Base-by-base conservation (phyloP, 2,113 vertebrate species). In the Anser brachyrhynchus region DNA sequence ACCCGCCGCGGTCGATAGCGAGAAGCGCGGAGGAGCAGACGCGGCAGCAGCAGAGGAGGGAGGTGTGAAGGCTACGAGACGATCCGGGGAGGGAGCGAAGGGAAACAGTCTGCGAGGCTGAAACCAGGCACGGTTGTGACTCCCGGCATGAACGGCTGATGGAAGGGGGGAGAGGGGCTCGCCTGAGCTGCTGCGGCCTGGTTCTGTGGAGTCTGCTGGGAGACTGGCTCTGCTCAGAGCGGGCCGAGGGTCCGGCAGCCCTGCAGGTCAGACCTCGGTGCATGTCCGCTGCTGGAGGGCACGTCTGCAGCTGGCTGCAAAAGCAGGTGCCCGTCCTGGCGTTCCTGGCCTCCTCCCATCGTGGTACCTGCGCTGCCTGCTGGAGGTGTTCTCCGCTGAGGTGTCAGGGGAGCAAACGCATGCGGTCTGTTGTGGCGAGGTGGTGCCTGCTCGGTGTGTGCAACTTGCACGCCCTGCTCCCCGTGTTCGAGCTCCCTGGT, bases 31-130 rank as follows among this genome's bases (percentile, higher is more conserved):
- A 95, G 88, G 39, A 92, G 83, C 90, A 93, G 93, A 55, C 33
- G 0, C 11, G 41, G 72, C 39, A 6, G 75, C 79, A 86, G 85
- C 77, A 72, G 92, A 86, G 88, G 90, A 96, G 80, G 90, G 80
- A 92, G 79, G 79, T 93, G 92, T 84, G 93, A 92, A 94, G 89
- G 88, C 92, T 96, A 77, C 0, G 12, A 96, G 96, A 91, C 43
- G 5, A 69, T 87, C 49, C 46, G 54, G 80, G 78, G 43, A 87
- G 81, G 73, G 73, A 89, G 69, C 1, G 57, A 92, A 87, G 84
- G 77, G 80, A 92, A 91, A 92, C 84, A 84, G 84, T 84, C 92
- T 97, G 89, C 84, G 89, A 91, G 81, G 5, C 80, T 81, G 95
- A 82, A 92, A 79, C 70, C 80, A 22, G 57, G 73, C 62, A 37